These are phyloP conservation scores for Caenorhabditis latens DNA, from an alignment of 1,140 invertebrate genomes.

Conservation along the genomic window DNA sequence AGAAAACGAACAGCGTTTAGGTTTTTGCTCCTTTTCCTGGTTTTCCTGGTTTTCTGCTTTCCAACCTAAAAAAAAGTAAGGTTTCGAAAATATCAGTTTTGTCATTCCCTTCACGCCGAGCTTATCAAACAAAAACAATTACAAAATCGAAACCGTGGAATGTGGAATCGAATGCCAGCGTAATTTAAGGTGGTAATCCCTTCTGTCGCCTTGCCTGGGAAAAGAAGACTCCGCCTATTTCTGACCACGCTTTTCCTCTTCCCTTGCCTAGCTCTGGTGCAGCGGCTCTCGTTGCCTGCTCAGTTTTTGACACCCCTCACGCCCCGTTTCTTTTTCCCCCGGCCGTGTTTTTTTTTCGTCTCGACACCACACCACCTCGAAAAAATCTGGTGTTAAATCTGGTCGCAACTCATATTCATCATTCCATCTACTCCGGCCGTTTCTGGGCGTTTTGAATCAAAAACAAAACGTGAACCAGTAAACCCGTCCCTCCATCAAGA, in stretches of 20 bases:
- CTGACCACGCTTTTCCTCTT: conserved; percentile 30
- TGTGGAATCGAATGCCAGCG: neutral
- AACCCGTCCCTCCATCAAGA: too few species aligned
- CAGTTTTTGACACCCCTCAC: conserved; percentile 52
- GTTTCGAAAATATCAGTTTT: too few species aligned
- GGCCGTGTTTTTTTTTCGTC: neutral
- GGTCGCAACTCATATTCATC: neutral
- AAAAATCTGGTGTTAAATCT: conserved; percentile 29
- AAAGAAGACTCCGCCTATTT: conserved; percentile 19
- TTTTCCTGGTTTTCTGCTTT: too few species aligned
- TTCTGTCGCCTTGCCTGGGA: neutral
- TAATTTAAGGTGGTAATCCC: conserved; percentile 50
- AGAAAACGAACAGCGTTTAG: too few species aligned
- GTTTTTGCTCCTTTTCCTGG: too few species aligned
- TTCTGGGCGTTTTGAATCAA: neutral
- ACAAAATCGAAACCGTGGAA: conserved; percentile 24
- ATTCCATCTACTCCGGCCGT: neutral
- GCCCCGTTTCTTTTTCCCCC: conserved; percentile 25
- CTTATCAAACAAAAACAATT: neutral
- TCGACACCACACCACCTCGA: conserved; percentile 22
- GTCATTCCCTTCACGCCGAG: too few species aligned
- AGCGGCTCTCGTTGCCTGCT: conserved; percentile 50
- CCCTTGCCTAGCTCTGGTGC: conserved; percentile 29
- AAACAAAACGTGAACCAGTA: too few species aligned
- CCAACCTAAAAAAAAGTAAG: too few species aligned